Conservation (phyloP, 2,797 vertebrate species). For the Enteromius trimaculatus region DNA sequence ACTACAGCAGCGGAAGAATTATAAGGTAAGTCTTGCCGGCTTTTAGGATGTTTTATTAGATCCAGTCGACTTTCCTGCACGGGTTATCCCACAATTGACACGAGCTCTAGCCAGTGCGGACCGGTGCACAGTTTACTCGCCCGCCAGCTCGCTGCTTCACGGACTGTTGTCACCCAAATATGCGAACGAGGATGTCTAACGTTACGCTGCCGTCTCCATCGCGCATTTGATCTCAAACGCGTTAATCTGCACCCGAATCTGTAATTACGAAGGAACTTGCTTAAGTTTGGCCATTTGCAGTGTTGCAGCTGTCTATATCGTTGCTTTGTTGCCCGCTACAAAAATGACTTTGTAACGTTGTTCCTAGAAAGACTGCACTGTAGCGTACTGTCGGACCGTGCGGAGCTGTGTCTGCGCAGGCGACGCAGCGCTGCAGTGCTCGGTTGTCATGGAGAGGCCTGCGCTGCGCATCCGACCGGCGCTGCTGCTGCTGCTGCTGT, state of each 20-base stretch:
- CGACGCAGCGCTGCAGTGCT: conserved; percentile 48
- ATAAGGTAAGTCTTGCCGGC: conserved; percentile 47
- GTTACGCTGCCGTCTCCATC: not conserved
- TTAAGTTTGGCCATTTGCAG: not conserved
- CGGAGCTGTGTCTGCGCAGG: conserved; percentile 30
- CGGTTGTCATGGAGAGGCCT: conserved; percentile 45
- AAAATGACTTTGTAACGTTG: not conserved
- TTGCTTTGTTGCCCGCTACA: not conserved
- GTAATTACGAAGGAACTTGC: not conserved
- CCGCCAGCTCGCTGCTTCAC: too few species aligned
- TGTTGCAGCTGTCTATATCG: not conserved
- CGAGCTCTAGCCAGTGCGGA: not conserved
- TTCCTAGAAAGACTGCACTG: not conserved
- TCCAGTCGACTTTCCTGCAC: not conserved
- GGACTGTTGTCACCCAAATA: not conserved
- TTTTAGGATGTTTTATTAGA: conserved; percentile 17
- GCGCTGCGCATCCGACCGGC: conserved; percentile 39
- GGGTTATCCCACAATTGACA: not conserved
- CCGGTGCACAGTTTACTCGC: not conserved
- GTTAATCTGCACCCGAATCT: not conserved
- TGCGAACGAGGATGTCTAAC: conserved; percentile 23
- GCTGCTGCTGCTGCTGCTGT: conserved; percentile 43
- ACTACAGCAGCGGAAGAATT: conserved; percentile 37
- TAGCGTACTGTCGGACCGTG: not conserved
- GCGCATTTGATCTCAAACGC: not conserved